Evolutionary conservation across 2,113 vertebrate species (phyloP), one percentile per base, ranked within the genome.

Genomic region (Coregonus clupeaformis): DNA sequence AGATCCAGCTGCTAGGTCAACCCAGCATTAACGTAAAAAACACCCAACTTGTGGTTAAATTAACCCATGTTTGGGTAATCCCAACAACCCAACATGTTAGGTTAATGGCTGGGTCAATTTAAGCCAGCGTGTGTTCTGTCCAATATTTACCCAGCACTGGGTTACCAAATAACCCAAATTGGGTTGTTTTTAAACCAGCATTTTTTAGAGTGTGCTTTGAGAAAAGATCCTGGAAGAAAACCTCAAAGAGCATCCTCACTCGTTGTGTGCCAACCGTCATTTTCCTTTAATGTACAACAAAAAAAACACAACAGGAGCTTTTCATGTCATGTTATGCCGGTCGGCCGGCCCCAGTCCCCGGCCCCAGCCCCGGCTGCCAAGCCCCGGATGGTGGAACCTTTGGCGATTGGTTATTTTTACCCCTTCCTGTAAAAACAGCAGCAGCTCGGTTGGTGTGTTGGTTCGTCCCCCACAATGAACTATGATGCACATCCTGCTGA

Each of bases 401-500:
- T 42, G 67, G 80, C 84, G 90, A 63, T 90, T 92, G 91, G 96
- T 96, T 97, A 97, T 98, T 98, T 98, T 97, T 97, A 94, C 91
- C 92, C 94, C 96, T 98, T 97, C 96, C 96, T 97, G 95, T 97
- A 93, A 94, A 96, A 95, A 95, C 91, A 93, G 85, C 16, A 82
- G 86, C 75, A 18, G 49, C 49, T 18, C 16, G 49, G 49, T 52
- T 18, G 14, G 49, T 52, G 16, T 18, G 49, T 52, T 52, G 49
- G 49, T 55, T 89, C 86, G 85, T 84, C 93, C 94, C 93, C 95
- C 93, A 97, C 96, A 97, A 96, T 96, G 93, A 96, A 92, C 94
- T 80, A 77, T 97, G 96, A 97, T 97, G 96, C 96, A 96, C 95
- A 98, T 98, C 97, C 97, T 97, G 94, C 90, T 89, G 82, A 89